phyloP scores from a whole-genome alignment of 2,888 invertebrate species.

The Dysmachus trigonus region DNA sequence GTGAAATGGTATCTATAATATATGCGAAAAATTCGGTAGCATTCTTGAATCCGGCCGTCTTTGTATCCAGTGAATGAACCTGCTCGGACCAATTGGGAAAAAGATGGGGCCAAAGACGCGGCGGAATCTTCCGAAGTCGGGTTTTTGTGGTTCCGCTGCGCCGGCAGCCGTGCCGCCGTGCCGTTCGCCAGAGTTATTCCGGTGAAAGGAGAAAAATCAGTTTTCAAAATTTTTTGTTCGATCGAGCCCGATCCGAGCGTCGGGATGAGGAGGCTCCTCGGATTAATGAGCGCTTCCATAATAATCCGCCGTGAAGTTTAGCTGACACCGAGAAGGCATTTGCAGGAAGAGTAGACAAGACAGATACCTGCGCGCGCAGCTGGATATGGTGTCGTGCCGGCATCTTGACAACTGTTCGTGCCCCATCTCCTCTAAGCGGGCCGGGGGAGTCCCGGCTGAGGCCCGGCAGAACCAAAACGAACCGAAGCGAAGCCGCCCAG shows the following conservation, averaged over 20 bases:
- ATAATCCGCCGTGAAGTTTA: slow-evolving; percentile 9
- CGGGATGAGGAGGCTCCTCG: neutral
- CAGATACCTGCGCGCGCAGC: neutral
- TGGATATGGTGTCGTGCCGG: slow-evolving; percentile 19
- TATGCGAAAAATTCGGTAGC: neutral
- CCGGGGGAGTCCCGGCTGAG: neutral
- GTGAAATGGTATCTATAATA: neutral
- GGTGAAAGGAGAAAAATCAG: slow-evolving; percentile 28
- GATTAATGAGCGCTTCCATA: neutral
- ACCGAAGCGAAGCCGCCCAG: neutral
- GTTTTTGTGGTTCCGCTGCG: neutral
- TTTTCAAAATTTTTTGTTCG: neutral
- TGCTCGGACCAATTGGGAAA: neutral
- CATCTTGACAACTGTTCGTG: slow-evolving; percentile 23
- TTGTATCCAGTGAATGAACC: neutral
- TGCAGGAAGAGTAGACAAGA: slow-evolving; percentile 1
- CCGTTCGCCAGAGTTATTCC: neutral
- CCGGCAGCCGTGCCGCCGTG: too few relatives aligned
- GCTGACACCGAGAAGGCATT: slow-evolving; percentile 3
- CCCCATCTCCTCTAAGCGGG: neutral
- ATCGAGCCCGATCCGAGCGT: too few relatives aligned
- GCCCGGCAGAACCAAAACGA: too few relatives aligned
- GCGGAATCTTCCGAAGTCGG: neutral
- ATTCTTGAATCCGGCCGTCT: neutral
- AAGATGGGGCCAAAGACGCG: neutral